phyloP scores from a whole-genome alignment of 2,888 invertebrate genomes.

The Nezara viridula region DNA sequence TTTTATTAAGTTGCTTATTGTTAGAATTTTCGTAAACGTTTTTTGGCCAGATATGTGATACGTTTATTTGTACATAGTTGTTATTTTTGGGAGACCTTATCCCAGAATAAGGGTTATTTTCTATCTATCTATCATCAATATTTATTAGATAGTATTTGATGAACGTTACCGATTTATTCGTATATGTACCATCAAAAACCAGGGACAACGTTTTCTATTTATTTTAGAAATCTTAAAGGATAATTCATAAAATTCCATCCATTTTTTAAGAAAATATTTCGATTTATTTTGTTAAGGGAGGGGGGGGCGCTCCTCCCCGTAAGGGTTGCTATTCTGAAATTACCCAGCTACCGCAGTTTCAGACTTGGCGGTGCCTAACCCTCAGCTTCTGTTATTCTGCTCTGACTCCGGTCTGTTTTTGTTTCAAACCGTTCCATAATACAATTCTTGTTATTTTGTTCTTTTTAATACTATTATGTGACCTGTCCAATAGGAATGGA shows the following conservation, averaged over 20 bases:
- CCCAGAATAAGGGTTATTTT: too few relatives aligned
- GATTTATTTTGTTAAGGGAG: not conserved
- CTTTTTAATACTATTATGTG: not conserved
- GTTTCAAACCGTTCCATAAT: not conserved
- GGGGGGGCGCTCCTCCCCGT: not conserved
- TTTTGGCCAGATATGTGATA: too few relatives aligned
- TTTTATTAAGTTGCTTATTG: too few relatives aligned
- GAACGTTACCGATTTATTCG: not conserved
- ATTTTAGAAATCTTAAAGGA: not conserved
- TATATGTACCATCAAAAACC: not conserved
- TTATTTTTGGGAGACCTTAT: too few relatives aligned
- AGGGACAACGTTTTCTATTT: not conserved
- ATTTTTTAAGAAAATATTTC: not conserved
- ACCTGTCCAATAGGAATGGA: not conserved
- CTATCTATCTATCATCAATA: too few relatives aligned
- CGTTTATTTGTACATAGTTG: too few relatives aligned
- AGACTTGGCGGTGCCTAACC: conserved; percentile 11
- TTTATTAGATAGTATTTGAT: too few relatives aligned
- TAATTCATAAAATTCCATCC: not conserved
- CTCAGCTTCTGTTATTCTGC: not conserved
- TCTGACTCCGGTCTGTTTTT: not conserved
- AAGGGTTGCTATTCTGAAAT: not conserved
- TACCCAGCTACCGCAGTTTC: not conserved
- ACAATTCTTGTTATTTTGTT: not conserved
- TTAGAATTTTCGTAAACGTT: too few relatives aligned